These are phyloP conservation scores for Graphium colonna DNA, from an alignment of 2,888 invertebrate species.

Conservation along the genomic window DNA sequence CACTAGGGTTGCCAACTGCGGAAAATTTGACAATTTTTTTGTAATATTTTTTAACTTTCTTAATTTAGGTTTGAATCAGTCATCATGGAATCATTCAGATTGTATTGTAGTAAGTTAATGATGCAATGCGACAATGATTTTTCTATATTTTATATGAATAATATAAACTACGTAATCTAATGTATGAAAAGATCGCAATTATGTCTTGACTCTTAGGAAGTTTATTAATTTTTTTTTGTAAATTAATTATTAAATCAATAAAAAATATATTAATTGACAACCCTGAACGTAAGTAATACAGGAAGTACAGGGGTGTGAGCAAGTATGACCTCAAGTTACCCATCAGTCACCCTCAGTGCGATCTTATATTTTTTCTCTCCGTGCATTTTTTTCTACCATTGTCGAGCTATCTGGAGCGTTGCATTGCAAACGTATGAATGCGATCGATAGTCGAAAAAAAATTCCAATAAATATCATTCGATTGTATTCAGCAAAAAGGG, in stretches of 20 bases:
- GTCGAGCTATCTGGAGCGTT: conserved; percentile 65
- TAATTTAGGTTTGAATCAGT: not conserved
- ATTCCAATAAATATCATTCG: conserved; percentile 76
- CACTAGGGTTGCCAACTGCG: conserved; percentile 41
- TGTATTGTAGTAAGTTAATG: not conserved
- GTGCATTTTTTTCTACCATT: conserved; percentile 40
- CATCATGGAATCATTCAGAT: no score
- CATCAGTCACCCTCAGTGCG: conserved; percentile 58
- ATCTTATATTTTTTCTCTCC: conserved; percentile 34
- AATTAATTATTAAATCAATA: no score
- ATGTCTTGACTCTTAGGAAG: no score
- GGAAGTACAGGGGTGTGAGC: conserved; percentile 78
- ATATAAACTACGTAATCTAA: no score
- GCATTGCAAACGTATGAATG: conserved; percentile 50
- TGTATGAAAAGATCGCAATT: no score
- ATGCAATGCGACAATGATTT: no score
- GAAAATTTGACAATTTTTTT: not conserved
- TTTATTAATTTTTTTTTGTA: no score
- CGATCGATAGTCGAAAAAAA: conserved; percentile 56
- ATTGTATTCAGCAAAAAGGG: conserved; percentile 75
- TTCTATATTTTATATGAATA: no score
- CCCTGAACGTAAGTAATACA: conserved; percentile 52
- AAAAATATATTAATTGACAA: conserved; percentile 37
- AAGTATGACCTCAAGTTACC: conserved; percentile 77
- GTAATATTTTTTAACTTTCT: no score